Evolutionary conservation across 2,888 invertebrate species (phyloP).

Genomic region (Polymixis lichenea): DNA sequence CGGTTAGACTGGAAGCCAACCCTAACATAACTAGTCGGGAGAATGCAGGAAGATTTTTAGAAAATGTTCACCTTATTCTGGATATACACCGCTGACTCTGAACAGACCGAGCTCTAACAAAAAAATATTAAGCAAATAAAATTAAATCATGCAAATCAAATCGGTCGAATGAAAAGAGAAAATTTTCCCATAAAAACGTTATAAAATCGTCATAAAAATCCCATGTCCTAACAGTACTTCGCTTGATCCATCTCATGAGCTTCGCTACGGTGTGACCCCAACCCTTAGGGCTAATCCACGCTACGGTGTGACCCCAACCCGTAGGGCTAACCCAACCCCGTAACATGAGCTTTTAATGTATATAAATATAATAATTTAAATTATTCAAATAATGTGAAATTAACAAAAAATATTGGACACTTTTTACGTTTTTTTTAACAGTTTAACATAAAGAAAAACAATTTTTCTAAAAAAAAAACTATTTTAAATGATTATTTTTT

Average conservation of each 20-base stretch:
- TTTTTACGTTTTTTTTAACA: neutral
- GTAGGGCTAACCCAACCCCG: constrained; percentile 51
- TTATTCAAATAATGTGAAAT: neutral
- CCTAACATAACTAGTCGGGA: neutral
- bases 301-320: constrained; percentile 58
- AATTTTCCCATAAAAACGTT: constrained; percentile 41
- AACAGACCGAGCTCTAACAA: too few species aligned
- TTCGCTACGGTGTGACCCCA: constrained; percentile 63
- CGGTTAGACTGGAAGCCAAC: neutral
- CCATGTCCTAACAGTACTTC: constrained; percentile 57
- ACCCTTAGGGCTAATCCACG: constrained; percentile 33
- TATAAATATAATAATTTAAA: constrained; percentile 3
- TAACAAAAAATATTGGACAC: neutral
- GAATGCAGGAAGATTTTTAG: neutral
- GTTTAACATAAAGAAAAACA: neutral
- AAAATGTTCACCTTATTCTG: neutral
- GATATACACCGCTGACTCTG: neutral
- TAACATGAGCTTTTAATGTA: constrained; percentile 56
- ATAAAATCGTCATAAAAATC: constrained; percentile 48
- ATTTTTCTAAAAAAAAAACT: neutral
- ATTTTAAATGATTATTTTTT: neutral
- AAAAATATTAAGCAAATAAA: neutral
- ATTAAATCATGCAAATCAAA: neutral
- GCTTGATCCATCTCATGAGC: constrained; percentile 62
- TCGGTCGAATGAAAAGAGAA: neutral